These are phyloP conservation scores for Drosophila willistoni DNA, from an alignment of 1,140 invertebrate genomes.

Conservation along the genomic window DNA sequence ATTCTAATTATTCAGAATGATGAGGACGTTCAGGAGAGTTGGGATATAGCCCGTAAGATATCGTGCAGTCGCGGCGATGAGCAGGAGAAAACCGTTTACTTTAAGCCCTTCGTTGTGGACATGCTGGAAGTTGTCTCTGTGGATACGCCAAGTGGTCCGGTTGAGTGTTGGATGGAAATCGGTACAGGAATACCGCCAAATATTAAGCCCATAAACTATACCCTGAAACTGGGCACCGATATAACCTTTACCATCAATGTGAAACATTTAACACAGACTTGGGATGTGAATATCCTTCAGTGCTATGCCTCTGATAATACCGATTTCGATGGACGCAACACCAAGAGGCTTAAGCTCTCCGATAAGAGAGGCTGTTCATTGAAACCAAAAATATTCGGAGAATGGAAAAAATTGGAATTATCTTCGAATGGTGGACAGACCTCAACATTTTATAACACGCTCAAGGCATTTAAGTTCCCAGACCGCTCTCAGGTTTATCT, in stretches of 20 bases:
- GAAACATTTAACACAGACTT: constrained; percentile 86
- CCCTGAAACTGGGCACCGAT: constrained; percentile 89
- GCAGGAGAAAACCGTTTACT: constrained; percentile 86
- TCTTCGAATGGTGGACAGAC: constrained; percentile 84
- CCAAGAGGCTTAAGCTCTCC: constrained; percentile 87
- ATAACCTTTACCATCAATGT: constrained; percentile 88
- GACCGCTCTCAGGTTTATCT: constrained; percentile 89
- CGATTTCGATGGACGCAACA: constrained; percentile 85
- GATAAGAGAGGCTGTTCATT: constrained; percentile 87
- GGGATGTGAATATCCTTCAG: constrained; percentile 88
- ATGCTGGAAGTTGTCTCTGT: constrained; percentile 89
- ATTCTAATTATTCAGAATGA: constrained; percentile 88
- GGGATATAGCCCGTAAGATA: constrained; percentile 86
- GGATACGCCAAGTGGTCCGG: constrained; percentile 85
- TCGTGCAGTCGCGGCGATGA: constrained; percentile 85
- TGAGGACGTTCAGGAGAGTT: constrained; percentile 86
- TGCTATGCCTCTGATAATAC: constrained; percentile 89
- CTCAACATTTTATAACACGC: constrained; percentile 87
- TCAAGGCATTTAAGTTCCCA: constrained; percentile 90
- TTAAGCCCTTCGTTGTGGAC: constrained; percentile 89
- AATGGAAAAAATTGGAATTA: constrained; percentile 86
- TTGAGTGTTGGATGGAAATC: constrained; percentile 92
- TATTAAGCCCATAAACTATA: constrained; percentile 82
- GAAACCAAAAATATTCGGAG: constrained; percentile 87
- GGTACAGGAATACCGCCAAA: constrained; percentile 88